Base-by-base conservation (phyloP, 2,797 vertebrate species). In the Adrianichthys oophorus region DNA sequence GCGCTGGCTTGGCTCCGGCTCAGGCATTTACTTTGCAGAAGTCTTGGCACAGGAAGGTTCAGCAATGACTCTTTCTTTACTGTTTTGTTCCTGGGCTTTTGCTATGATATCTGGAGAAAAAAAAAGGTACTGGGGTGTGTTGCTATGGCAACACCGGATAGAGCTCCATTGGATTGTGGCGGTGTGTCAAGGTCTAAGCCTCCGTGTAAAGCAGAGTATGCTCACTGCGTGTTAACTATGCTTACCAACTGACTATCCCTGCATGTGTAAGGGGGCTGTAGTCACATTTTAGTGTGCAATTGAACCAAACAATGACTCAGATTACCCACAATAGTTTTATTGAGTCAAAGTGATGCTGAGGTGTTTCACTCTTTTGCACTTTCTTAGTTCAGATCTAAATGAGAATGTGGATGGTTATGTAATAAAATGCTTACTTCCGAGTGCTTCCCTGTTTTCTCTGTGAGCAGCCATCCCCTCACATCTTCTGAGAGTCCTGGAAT, bases 111-210 rank as follows among this genome's bases (percentile, higher is more conserved):
- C 75, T 79, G 78, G 63, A 77, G 82, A 29, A 55, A 26, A 65
- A 46, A 80, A 74, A 81, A 75, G 66, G 72, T 80, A 85, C 85
- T 37, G 57, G 82, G 78, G 81, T 84, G 76, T 81, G 91, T 92
- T 92, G 72, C 90, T 65, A 90, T 91, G 79, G 90, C 87, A 91
- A 92, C 90, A 79, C 82, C 60, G 75, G 85, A 91, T 88, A 83
- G 80, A 87, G 83, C 86, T 75, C 83, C 6, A 46, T 83, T 65
- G 66, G 85, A 86, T 87, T 85, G 85, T 87, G 87, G 86, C 80
- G 79, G 79, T 56, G 85, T 90, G 88, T 90, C 87, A 85, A 87
- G 90, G 87, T 89, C 87, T 88, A 62, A 86, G 84, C 72, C 72
- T 78, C 85, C 55, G 60, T 84, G 79, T 80, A 68, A 58, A 84